These are phyloP conservation scores for Pomatostomus ruficeps DNA, from an alignment of 2,113 vertebrate genomes.

Conservation along the genomic window DNA sequence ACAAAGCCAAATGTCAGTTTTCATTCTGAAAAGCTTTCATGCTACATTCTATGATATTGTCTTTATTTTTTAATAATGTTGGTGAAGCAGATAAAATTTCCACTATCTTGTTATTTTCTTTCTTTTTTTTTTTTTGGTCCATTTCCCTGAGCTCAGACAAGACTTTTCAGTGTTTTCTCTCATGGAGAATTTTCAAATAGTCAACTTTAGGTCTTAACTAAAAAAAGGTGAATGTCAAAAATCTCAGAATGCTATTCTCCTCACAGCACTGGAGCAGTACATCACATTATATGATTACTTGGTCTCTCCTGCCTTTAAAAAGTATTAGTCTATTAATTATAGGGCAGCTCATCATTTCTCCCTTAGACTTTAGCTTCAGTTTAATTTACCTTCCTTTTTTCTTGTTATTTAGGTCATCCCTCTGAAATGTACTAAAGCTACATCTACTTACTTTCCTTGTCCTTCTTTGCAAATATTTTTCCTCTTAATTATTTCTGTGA, in stretches of 20 bases:
- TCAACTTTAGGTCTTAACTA: not conserved
- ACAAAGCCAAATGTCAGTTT: not conserved
- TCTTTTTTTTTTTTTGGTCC: not conserved
- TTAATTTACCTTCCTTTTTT: conserved; percentile 3
- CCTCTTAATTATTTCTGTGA: not conserved
- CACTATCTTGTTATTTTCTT: not conserved
- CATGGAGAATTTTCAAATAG: not conserved
- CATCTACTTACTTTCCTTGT: not conserved
- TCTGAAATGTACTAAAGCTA: not conserved
- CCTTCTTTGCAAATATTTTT: not conserved
- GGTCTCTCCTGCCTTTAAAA: not conserved
- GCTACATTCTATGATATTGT: not conserved
- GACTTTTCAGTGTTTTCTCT: not conserved
- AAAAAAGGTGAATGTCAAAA: not conserved
- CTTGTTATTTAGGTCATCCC: not conserved
- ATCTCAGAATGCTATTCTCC: not conserved
- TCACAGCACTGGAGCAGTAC: not conserved
- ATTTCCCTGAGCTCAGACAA: not conserved
- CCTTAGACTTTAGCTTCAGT: not conserved
- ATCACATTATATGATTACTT: not conserved
- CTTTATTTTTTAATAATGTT: not conserved
- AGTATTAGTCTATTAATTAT: conserved; percentile 5
- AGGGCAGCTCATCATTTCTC: not conserved
- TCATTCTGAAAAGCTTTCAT: not conserved
- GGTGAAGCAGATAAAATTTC: not conserved